phyloP scores from a whole-genome alignment of 1,140 invertebrate species.

The Trichonephila inaurata region DNA sequence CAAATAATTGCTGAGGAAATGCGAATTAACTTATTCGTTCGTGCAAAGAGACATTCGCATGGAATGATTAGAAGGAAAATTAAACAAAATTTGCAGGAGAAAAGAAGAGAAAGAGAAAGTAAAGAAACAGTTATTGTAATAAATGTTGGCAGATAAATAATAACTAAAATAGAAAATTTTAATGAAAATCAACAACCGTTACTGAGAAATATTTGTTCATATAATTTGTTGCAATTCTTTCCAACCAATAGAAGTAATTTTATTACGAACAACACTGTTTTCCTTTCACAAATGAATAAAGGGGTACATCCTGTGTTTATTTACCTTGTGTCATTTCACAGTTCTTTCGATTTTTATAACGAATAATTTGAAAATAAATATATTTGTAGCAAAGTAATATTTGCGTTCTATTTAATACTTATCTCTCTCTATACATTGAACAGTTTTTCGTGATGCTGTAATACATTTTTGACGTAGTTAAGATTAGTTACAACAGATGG shows the following conservation, averaged over 20 bases:
- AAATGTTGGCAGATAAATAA: not conserved
- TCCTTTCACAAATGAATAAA: not conserved
- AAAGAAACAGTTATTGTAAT: not conserved
- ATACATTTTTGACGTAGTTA: no score
- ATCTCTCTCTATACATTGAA: no score
- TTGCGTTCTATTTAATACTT: no score
- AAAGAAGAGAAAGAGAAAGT: not conserved
- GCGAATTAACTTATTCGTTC: not conserved
- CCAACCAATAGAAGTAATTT: not conserved
- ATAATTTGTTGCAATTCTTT: not conserved
- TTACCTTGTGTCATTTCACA: no score
- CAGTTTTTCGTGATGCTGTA: no score
- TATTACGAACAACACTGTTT: not conserved
- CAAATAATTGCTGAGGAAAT: constrained; percentile 19
- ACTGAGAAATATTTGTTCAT: not conserved
- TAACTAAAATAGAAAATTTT: no score
- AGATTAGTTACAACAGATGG: no score
- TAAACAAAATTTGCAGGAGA: not conserved
- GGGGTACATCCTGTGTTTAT: no score
- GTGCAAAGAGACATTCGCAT: not conserved
- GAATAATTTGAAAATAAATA: no score
- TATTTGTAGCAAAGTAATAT: no score
- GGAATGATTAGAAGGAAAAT: not conserved
- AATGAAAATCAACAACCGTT: no score
- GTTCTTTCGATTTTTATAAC: no score